These are phyloP conservation scores for Sebastes hubbsi DNA, from an alignment of 2,797 vertebrate species.

Conservation along the genomic window DNA sequence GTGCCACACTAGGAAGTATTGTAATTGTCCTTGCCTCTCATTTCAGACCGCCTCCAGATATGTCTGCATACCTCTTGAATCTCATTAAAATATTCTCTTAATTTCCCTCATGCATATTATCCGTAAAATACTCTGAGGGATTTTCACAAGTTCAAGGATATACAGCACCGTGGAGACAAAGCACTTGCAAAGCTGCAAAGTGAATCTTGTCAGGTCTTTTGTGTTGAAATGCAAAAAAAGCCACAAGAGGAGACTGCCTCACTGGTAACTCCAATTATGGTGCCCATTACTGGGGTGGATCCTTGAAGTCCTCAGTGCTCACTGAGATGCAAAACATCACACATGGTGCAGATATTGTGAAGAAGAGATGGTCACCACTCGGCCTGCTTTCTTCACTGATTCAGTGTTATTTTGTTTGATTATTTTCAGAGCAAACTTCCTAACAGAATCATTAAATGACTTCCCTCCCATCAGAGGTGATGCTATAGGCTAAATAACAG, in stretches of 20 bases:
- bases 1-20: conserved; percentile 42
- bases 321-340: conserved; percentile 34
- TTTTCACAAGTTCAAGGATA: conserved; percentile 63
- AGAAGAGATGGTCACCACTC: conserved; percentile 14
- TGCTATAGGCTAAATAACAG: conserved; percentile 29
- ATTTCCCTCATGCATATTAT: conserved; percentile 70
- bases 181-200: conserved; percentile 34
- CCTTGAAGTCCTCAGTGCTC: conserved; percentile 38
- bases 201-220: conserved; percentile 29
- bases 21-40: conserved; percentile 62
- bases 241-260: conserved; percentile 39
- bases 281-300: conserved; percentile 25
- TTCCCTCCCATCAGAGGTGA: conserved; percentile 43
- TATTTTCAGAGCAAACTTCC: conserved; percentile 29
- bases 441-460: conserved; percentile 52
- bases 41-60: conserved; percentile 69
- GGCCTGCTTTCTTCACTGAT: conserved; percentile 22
- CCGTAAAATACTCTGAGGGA: conserved; percentile 60
- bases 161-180: conserved; percentile 35
- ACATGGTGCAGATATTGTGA: conserved; percentile 17
- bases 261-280: conserved; percentile 40
- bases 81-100: conserved; percentile 71
- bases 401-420: conserved; percentile 21
- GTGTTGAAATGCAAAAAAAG: conserved; percentile 28
- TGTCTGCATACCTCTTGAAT: conserved; percentile 63